Conservation (phyloP, 2,888 invertebrate genomes). For the Dynastes tityus region DNA sequence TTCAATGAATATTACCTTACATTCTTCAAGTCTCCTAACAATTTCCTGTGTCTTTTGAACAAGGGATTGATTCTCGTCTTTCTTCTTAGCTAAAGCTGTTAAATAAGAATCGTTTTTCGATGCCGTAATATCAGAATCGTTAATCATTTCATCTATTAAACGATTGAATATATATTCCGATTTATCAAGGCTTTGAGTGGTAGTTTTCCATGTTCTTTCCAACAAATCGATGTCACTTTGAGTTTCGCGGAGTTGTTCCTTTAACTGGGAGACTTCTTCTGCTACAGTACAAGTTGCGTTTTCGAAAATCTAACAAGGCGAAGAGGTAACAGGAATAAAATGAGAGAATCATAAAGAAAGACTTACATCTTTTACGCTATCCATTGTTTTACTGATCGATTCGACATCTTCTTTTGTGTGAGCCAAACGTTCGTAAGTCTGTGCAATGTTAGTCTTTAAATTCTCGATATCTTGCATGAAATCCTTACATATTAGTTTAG, state of each 20-base stretch:
- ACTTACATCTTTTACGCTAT: constrained; percentile 57
- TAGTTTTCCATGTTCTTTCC: constrained; percentile 74
- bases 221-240: constrained; percentile 72
- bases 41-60: constrained; percentile 46
- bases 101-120: constrained; percentile 38
- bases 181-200: constrained; percentile 73
- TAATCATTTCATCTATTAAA: constrained; percentile 69
- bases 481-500: constrained; percentile 57
- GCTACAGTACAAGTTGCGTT: constrained; percentile 54
- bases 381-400: constrained; percentile 51
- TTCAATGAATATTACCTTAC: not conserved
- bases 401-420: constrained; percentile 52
- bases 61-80: constrained; percentile 34
- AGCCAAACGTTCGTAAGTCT: constrained; percentile 55
- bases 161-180: constrained; percentile 74
- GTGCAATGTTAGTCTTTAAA: constrained; percentile 54
- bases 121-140: constrained; percentile 47
- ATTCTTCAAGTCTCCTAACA: constrained; percentile 45
- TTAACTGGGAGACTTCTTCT: constrained; percentile 73
- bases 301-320: constrained; percentile 54
- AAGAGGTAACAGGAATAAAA: not conserved
- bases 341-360: not conserved
- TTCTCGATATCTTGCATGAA: constrained; percentile 56
- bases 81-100: constrained; percentile 47
- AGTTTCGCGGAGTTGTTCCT: constrained; percentile 73